These are phyloP conservation scores for Cyclopterus lumpus DNA, from an alignment of 2,797 vertebrate genomes.

Conservation along the genomic window DNA sequence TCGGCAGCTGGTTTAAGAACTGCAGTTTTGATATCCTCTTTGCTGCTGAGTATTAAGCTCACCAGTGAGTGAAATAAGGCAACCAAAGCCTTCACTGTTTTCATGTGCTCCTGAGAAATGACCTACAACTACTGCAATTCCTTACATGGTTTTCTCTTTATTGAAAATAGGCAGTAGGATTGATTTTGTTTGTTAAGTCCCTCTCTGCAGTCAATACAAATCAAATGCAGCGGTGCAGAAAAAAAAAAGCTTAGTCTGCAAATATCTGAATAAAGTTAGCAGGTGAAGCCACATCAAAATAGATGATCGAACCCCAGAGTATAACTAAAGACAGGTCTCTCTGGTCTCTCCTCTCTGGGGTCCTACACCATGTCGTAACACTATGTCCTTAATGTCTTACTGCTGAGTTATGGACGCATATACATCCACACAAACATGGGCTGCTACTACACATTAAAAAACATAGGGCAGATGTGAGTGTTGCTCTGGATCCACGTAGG, in stretches of 20 bases:
- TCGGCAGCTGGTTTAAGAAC: slow-evolving; percentile 11
- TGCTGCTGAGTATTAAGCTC: not conserved
- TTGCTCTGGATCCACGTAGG: not conserved
- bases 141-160: not conserved
- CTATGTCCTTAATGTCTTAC: no score
- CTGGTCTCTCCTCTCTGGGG: no score
- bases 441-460: slow-evolving; percentile 13
- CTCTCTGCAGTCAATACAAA: slow-evolving; percentile 32
- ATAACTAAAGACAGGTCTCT: no score
- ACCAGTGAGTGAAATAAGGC: slow-evolving; percentile 1
- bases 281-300: not conserved
- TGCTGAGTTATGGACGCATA: not conserved
- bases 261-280: not conserved
- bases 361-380: no score
- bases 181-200: slow-evolving; percentile 22
- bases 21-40: slow-evolving; percentile 9
- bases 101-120: not conserved
- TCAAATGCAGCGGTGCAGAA: slow-evolving; percentile 18
- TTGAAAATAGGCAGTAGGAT: slow-evolving; percentile 3
- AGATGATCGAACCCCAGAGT: not conserved
- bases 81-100: not conserved
- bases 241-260: slow-evolving; percentile 5
- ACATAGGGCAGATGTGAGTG: slow-evolving; percentile 3
- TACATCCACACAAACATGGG: not conserved
- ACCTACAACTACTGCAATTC: not conserved